Evolutionary conservation across 2,113 vertebrate genomes (phyloP), one percentile per base, ranked within the genome.

Genomic region (Ictidomys tridecemlineatus): DNA sequence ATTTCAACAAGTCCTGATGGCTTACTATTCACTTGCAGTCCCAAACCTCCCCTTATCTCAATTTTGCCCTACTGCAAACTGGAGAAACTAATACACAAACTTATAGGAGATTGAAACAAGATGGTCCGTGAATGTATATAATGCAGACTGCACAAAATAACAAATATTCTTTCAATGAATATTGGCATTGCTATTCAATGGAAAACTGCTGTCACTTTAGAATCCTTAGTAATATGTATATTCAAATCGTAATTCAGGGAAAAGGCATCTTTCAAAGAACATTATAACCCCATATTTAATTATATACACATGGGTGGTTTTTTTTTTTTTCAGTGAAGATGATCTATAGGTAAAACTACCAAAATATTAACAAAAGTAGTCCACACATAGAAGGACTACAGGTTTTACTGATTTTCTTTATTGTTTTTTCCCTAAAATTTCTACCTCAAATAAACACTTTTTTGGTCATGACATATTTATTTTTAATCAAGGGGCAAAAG

Each of bases 401-500:
- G n/a, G 11, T 51, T 73, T 82, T 51, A 45, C 26, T 70, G 28
- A 74, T 91, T 86, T 92, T 72, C 56, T 85, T 42, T 93, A 28
- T 13, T 77, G 7, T 12, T 88, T 13, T 77, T 61, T 26, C 9
- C 63, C 45, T 89, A 80, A 53, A 85, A 56, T 65, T 92, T 88
- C 53, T 72, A 65, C 77, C 24, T 67, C 34, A 70, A 58, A 70
- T 45, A 69, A 28, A 0, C 6, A 53, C n/a, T 32, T 42, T 84
- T 45, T 78, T 86, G 39, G 32, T 89, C 84, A 74, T 3, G 1
- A 18, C 24, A 22, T 32, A 24, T 22, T 48, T 80, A 74, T 76
- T 94, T 90, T 76, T 61, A 74, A 94, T 95, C 42, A 79, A 89
- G 48, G n/a, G 51, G 56, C 39, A 13, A 70, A 76, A 91, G 56